Evolutionary conservation across 37 sponge, comb jelly and placozoan genomes (phyloP).

Genomic region (Crambe crambe): DNA sequence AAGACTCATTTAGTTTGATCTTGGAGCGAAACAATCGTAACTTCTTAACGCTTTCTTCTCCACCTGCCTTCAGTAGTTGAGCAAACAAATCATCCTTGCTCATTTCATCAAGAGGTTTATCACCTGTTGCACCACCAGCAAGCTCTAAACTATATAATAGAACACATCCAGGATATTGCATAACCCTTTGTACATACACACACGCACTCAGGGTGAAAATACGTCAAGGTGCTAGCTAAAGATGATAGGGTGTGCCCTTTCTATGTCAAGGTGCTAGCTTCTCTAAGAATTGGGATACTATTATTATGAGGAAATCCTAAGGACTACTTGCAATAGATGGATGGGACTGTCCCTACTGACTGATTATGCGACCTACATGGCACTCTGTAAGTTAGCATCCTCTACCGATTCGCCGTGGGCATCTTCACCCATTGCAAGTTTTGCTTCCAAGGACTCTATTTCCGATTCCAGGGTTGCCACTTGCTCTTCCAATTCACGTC

Average conservation of each 20-base stretch:
- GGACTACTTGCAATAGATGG: no score
- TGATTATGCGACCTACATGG: conserved; percentile 32
- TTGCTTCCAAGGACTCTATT: conserved; percentile 15
- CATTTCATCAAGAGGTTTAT: neutral
- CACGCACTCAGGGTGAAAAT: no score
- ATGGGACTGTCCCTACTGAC: no score
- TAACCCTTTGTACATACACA: no score
- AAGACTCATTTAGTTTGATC: conserved; percentile 30
- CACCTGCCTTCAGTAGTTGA: neutral
- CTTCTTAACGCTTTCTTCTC: neutral
- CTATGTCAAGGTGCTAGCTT: no score
- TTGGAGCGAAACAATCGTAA: neutral
- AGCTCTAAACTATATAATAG: neutral
- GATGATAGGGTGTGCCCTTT: no score
- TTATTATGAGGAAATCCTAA: no score
- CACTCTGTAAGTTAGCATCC: conserved; percentile 11
- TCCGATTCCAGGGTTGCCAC: conserved; percentile 5
- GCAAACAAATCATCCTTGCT: neutral
- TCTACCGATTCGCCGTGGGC: neutral
- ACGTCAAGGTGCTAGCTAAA: no score
- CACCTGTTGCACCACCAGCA: neutral
- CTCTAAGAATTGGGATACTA: no score
- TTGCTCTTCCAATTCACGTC: neutral
- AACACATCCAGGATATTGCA: no score
- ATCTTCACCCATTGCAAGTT: conserved; percentile 7